A percentile compares a stretch with the other conserved stretches of the same genome.
Evolutionary conservation across 1,140 invertebrate species (phyloP).

Genomic region (Drosophila ohnishii): DNA sequence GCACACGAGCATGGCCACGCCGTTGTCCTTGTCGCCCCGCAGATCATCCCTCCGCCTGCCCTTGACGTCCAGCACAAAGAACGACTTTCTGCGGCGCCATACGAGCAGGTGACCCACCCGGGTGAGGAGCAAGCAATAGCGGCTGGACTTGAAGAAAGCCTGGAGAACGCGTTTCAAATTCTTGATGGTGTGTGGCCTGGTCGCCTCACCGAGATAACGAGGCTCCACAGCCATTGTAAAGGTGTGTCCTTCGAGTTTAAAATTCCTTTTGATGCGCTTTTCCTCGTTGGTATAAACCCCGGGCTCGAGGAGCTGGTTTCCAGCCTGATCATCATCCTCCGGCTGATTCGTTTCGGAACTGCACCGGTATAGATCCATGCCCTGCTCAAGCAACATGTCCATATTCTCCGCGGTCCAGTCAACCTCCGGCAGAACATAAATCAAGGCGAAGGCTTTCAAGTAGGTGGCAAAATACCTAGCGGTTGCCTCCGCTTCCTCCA

Average conservation of each 20-base stretch:
- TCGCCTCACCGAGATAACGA: conserved; percentile 23
- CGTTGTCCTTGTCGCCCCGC: conserved; percentile 10
- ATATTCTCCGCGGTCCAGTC: conserved; percentile 63
- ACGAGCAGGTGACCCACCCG: conserved; percentile 56
- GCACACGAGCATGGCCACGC: conserved; percentile 62
- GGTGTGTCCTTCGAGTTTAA: conserved; percentile 50
- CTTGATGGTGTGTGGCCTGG: conserved; percentile 27
- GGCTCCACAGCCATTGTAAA: conserved; percentile 67
- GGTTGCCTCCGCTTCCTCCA: neutral
- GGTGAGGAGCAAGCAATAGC: conserved; percentile 58
- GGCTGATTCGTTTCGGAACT: conserved; percentile 8
- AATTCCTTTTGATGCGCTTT: conserved; percentile 46
- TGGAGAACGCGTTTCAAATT: conserved; percentile 44
- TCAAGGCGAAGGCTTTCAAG: conserved; percentile 69
- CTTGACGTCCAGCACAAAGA: conserved; percentile 65
- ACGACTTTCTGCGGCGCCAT: conserved; percentile 51
- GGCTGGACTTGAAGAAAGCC: conserved; percentile 48
- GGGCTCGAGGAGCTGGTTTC: neutral
- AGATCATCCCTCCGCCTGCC: conserved; percentile 35
- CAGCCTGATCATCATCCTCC: neutral
- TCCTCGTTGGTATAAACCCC: conserved; percentile 29
- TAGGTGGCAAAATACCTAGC: conserved; percentile 46
- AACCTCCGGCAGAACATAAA: conserved; percentile 67
- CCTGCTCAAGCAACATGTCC: conserved; percentile 60
- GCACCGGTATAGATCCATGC: conserved; percentile 32